These are phyloP conservation scores for Eubasilissa regina DNA, from an alignment of 1,140 invertebrate species.

Conservation along the genomic window DNA sequence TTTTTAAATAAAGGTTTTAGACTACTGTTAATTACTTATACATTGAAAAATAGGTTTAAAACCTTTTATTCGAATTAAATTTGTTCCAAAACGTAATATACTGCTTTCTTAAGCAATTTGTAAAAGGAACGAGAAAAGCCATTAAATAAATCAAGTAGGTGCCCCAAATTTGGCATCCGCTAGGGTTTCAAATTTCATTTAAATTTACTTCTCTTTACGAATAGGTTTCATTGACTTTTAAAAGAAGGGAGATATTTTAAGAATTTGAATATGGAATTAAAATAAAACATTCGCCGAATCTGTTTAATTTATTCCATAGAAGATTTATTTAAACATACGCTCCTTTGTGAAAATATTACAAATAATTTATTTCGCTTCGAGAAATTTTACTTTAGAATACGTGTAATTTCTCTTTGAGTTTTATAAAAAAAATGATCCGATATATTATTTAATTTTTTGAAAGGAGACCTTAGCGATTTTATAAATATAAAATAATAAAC, in stretches of 20 bases:
- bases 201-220: not conserved
- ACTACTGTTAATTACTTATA: no score
- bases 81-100: slow-evolving; percentile 5
- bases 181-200: not conserved
- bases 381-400: no score
- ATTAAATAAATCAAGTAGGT: slow-evolving; percentile 34
- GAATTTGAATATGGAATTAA: slow-evolving; percentile 11
- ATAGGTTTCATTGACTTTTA: slow-evolving; percentile 19
- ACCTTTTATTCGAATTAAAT: slow-evolving; percentile 28
- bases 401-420: no score
- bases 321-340: no score
- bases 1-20: no score
- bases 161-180: not conserved
- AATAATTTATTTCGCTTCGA: no score
- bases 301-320: no score
- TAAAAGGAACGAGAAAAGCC: slow-evolving; percentile 16
- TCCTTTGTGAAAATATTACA: no score
- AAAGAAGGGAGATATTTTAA: not conserved
- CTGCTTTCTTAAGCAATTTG: slow-evolving; percentile 24
- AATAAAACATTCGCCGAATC: not conserved
- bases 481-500: no score
- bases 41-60: not conserved
- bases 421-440: no score
- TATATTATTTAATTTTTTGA: no score
- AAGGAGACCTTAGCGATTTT: no score